These are phyloP conservation scores for Drosophila setosimentum DNA, from an alignment of 2,888 invertebrate species.

Conservation along the genomic window DNA sequence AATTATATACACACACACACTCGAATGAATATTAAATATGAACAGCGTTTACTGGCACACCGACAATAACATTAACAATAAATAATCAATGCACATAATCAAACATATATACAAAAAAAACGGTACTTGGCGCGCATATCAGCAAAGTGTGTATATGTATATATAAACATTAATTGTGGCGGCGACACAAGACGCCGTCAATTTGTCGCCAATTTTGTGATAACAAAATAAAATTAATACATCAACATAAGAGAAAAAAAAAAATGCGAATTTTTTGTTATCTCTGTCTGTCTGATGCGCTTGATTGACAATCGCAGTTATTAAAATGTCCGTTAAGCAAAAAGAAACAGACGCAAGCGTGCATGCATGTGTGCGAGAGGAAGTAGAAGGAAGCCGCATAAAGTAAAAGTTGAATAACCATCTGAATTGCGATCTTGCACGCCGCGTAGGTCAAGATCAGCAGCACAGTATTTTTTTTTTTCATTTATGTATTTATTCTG, in stretches of 20 bases:
- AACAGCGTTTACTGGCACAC: constrained; percentile 22
- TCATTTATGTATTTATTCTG: background rate
- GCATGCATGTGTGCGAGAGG: constrained; percentile 25
- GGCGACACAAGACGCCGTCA: constrained; percentile 49
- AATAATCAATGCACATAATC: constrained; percentile 24
- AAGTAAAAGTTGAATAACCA: constrained; percentile 79
- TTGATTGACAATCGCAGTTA: constrained; percentile 30
- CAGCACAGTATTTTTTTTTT: constrained; percentile 27
- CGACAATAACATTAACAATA: constrained; percentile 42
- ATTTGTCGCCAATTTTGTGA: constrained; percentile 72
- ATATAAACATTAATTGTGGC: constrained; percentile 29
- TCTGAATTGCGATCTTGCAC: constrained; percentile 60
- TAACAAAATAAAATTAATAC: constrained; percentile 45
- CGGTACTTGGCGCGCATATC: constrained; percentile 15
- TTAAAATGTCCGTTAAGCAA: constrained; percentile 69
- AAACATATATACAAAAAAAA: constrained; percentile 5
- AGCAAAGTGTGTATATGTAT: background rate
- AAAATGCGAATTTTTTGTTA: constrained; percentile 28
- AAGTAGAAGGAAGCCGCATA: constrained; percentile 51
- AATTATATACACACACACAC: constrained; percentile 25
- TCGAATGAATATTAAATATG: constrained; percentile 22
- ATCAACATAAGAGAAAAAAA: constrained; percentile 11
- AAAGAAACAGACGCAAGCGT: constrained; percentile 35
- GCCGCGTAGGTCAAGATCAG: constrained; percentile 80
- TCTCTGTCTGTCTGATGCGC: background rate